These are phyloP conservation scores for Albula goreensis DNA, from an alignment of 2,113 vertebrate species.

Conservation along the genomic window DNA sequence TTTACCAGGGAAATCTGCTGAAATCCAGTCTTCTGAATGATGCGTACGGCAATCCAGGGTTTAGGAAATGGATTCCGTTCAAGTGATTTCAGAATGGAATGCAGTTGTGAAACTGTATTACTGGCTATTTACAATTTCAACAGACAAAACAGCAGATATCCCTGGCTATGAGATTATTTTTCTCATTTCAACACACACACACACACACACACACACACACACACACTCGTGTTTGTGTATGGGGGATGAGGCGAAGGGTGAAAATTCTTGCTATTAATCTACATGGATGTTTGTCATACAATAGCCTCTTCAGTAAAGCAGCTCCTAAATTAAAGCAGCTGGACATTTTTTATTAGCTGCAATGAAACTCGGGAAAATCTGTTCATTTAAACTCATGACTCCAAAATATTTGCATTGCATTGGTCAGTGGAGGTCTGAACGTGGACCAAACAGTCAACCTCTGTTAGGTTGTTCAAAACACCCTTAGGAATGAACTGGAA, in stretches of 20 bases:
- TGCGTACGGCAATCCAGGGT: not conserved
- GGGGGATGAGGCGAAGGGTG: too few relatives aligned
- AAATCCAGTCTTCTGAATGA: not conserved
- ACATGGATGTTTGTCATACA: not conserved
- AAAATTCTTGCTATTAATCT: too few relatives aligned
- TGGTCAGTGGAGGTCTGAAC: not conserved
- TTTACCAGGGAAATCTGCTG: not conserved
- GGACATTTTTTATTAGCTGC: not conserved
- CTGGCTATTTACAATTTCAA: not conserved
- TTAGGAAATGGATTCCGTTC: not conserved
- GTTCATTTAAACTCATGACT: not conserved
- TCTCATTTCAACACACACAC: too few relatives aligned
- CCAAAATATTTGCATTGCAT: not conserved
- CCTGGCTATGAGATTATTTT: slow-evolving; percentile 4
- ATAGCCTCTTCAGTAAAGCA: not conserved
- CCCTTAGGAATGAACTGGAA: not conserved
- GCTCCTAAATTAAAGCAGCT: not conserved
- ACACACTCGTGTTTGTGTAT: too few relatives aligned
- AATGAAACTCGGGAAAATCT: not conserved
- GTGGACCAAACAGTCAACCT: slow-evolving; percentile 3
- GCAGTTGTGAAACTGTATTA: not conserved
- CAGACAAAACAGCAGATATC: not conserved
- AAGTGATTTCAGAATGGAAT: not conserved
- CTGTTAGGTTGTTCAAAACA: slow-evolving; percentile 4
- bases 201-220: too few relatives aligned